These are phyloP conservation scores for Cremastinae sp. DNA, from an alignment of 2,888 invertebrate species.

Conservation along the genomic window DNA sequence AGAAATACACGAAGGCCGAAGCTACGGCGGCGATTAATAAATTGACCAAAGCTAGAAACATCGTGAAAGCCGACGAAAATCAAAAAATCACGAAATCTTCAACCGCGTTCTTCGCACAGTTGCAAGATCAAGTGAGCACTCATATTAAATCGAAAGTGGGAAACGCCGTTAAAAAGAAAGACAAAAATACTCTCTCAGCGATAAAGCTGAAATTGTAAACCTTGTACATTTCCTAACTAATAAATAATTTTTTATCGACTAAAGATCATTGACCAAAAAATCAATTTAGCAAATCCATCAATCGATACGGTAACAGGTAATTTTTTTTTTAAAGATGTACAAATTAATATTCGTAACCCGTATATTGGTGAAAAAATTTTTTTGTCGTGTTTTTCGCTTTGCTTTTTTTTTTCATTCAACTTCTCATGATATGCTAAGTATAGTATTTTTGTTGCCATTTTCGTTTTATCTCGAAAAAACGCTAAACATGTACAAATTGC, in stretches of 20 bases:
- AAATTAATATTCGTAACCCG: conserved; percentile 68
- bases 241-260: conserved; percentile 29
- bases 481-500: conserved; percentile 74
- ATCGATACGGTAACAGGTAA: conserved; percentile 24
- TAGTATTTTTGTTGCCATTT: conserved; percentile 56
- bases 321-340: conserved; percentile 52
- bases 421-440: conserved; percentile 53
- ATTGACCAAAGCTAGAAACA: conserved; percentile 85
- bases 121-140: conserved; percentile 88
- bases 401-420: conserved; percentile 44
- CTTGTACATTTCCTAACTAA: conserved; percentile 64
- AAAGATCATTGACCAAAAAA: conserved; percentile 21
- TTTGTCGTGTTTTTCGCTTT: conserved; percentile 33
- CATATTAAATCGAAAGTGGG: conserved; percentile 81
- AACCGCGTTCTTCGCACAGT: conserved; percentile 91
- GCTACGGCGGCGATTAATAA: conserved; percentile 84
- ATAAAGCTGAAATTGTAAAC: conserved; percentile 85
- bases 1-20: conserved; percentile 83
- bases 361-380: conserved; percentile 73
- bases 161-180: conserved; percentile 70
- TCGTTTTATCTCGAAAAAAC: conserved; percentile 65
- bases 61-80: conserved; percentile 81
- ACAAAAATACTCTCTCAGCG: conserved; percentile 80
- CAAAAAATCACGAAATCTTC: conserved; percentile 86
- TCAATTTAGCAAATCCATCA: conserved; percentile 15